These are phyloP conservation scores for Chymomyza costata DNA, from an alignment of 1,140 invertebrate species.

Conservation along the genomic window DNA sequence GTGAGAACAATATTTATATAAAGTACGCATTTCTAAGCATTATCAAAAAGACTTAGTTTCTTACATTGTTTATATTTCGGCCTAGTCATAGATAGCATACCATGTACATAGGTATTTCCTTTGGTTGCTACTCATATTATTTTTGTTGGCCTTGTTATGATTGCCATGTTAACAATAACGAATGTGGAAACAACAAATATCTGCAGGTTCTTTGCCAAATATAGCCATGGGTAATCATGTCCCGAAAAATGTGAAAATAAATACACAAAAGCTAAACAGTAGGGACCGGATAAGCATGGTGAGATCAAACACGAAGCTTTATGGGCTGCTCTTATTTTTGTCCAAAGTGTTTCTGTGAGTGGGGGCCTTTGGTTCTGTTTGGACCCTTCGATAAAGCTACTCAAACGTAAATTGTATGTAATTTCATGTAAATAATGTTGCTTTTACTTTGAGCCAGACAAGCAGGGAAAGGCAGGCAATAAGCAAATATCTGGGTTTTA, in stretches of 20 bases:
- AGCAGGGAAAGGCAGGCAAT: too few relatives aligned
- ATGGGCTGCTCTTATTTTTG: background rate
- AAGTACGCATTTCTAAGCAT: too few relatives aligned
- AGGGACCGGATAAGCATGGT: too few relatives aligned
- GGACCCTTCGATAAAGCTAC: slow-evolving; percentile 2
- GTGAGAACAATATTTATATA: too few relatives aligned
- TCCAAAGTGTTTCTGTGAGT: background rate
- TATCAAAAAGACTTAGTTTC: too few relatives aligned
- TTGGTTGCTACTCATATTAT: too few relatives aligned
- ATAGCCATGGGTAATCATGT: slow-evolving; percentile 1
- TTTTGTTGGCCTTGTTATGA: too few relatives aligned
- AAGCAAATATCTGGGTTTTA: slow-evolving; percentile 14
- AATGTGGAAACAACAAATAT: background rate
- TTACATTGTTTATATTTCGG: too few relatives aligned
- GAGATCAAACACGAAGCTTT: background rate
- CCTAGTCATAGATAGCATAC: too few relatives aligned
- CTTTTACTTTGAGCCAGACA: slow-evolving; percentile 9
- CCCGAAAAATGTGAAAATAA: background rate
- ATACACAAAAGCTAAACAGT: background rate
- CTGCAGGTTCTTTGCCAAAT: background rate
- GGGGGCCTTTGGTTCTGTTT: background rate
- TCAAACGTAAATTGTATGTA: slow-evolving; percentile 11
- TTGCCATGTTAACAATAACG: too few relatives aligned
- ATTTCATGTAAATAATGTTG: slow-evolving; percentile 41
- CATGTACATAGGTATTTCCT: too few relatives aligned